These are phyloP conservation scores for Drosophila asahinai DNA, from an alignment of 1,140 invertebrate species.

Conservation along the genomic window DNA sequence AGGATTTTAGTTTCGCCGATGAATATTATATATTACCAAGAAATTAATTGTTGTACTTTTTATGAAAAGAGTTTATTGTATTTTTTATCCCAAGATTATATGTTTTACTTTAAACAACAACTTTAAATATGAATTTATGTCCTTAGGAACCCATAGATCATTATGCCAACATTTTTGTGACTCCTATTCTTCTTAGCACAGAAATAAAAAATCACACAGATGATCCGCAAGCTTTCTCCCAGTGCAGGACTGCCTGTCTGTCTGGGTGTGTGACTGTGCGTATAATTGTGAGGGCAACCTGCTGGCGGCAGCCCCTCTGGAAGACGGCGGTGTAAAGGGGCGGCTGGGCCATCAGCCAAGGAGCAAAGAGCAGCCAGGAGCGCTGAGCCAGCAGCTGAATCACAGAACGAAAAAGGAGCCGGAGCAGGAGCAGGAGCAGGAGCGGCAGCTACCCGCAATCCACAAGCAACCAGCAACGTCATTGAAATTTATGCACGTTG, in stretches of 20 bases:
- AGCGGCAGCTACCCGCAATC: conserved; percentile 36
- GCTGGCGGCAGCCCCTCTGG: conserved; percentile 30
- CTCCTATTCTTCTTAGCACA: background rate
- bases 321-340: conserved; percentile 5
- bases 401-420: conserved; percentile 8
- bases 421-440: background rate
- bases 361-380: conserved; percentile 43
- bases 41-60: no score
- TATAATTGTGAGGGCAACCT: conserved; percentile 73
- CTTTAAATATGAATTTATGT: no score
- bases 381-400: conserved; percentile 56
- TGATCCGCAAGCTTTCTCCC: background rate
- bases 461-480: conserved; percentile 59
- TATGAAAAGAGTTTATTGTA: no score
- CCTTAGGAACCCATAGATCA: no score
- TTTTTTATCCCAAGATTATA: no score
- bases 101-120: background rate
- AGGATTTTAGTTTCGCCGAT: no score
- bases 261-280: conserved; percentile 74
- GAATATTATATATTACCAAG: background rate
- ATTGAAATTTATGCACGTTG: conserved; percentile 84
- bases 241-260: conserved; percentile 18
- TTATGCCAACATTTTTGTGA: no score
- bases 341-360: conserved; percentile 12
- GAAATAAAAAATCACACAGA: background rate